Evolutionary conservation across 1,140 invertebrate species (phyloP), one percentile per base, ranked within the genome.

Genomic region (Phocides pigmalion): DNA sequence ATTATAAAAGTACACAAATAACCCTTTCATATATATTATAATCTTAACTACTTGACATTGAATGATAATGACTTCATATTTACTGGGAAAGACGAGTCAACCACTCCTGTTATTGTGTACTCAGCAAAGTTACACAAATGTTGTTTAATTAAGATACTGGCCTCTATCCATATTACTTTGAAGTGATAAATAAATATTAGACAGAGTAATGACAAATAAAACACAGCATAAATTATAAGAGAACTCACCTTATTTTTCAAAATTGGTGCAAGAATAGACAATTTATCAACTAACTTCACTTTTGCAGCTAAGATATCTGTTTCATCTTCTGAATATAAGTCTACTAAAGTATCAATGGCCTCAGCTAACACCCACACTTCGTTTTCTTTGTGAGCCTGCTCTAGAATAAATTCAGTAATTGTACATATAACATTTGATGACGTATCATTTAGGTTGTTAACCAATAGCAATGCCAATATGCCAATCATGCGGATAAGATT

Each of bases 241-340:
- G 20, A 22, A 76, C 74, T 86, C 87, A 95, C 95, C 90, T 95
- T 95, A 66, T 92, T 92, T 80, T 94, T 95, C 51, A 96, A 92
- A 61, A 92, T 74, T 20, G 95, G 94, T 17, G 92, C 78, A 16
- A 96, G 66, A 15, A 79, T 68, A 19, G 87, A 74, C 0, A 96
- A 79, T 72, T 93, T 94, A 11, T 93, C 91, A 19, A 95, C 90
- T 37, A 96, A 87, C 54, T 93, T 89, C 12, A 96, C 91, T 79
- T 95, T 93, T 39, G 85, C 81, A 0, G 95, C 93, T 62, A 96
- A 87, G 20, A 78, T 65, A 81, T 96, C 94, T 46, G 95, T 94
- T 70, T 95, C 93, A 79, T 97, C 96, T 82, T 96, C 95, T 1
- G 95, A 93, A 86, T 95, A 97, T 37, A 97, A 92, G 82, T 97